phyloP scores from a whole-genome alignment of 2,113 vertebrate species.

The Oncorhynchus tshawytscha region DNA sequence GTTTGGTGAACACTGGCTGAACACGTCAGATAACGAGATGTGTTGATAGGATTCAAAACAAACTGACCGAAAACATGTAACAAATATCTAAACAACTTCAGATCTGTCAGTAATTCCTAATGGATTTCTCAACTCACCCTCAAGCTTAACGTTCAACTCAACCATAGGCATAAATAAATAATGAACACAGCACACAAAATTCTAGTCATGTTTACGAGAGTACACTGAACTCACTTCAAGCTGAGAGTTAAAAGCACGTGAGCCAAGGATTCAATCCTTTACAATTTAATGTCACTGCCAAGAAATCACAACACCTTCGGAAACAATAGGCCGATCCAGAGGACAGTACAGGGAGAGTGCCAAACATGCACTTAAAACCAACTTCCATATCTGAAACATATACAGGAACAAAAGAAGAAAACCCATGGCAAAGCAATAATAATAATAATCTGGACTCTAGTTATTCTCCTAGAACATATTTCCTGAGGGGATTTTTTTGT shows the following conservation, averaged over 20 bases:
- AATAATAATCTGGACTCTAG: no score
- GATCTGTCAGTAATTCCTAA: neutral
- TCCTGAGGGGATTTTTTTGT: no score
- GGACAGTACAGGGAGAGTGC: neutral
- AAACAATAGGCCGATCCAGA: neutral
- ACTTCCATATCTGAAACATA: no score
- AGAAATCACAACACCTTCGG: neutral
- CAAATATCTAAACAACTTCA: neutral
- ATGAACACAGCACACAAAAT: neutral
- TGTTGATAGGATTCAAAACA: no score
- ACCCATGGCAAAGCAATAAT: no score
- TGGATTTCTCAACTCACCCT: neutral
- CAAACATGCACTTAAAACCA: neutral
- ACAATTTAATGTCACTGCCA: neutral
- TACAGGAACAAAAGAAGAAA: no score
- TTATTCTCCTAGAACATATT: no score
- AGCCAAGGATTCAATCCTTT: neutral
- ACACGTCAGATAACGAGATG: no score
- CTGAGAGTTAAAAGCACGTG: neutral
- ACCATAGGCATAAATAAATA: neutral
- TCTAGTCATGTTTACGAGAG: neutral
- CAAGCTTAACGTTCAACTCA: neutral
- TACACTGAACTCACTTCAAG: no score
- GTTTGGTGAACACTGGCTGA: no score
- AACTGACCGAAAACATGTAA: no score